Conservation (phyloP, 1,140 invertebrate genomes). For the Drosophila miranda region DNA sequence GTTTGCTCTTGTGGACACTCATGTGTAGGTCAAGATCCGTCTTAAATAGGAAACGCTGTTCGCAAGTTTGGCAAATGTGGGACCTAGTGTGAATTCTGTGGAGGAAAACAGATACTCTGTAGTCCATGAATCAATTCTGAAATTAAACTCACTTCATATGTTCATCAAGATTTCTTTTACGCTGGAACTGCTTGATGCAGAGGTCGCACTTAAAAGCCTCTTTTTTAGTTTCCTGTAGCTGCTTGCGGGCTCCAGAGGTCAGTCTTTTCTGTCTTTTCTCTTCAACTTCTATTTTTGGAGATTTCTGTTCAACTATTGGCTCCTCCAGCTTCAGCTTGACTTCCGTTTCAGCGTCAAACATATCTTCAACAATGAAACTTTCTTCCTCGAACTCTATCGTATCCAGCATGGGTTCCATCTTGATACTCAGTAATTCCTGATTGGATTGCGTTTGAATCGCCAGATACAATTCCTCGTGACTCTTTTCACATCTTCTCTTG, state of each 20-base stretch:
- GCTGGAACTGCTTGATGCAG: slow-evolving; percentile 11
- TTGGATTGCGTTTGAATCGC: background rate
- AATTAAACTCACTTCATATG: slow-evolving; percentile 10
- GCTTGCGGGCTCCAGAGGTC: background rate
- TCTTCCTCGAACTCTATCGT: no score
- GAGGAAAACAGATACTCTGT: no score
- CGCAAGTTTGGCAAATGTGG: slow-evolving; percentile 9
- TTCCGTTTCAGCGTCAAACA: background rate
- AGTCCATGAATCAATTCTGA: no score
- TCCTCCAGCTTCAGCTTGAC: background rate
- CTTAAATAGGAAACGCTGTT: slow-evolving; percentile 16
- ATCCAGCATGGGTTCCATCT: background rate
- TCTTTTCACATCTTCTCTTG: slow-evolving; percentile 25
- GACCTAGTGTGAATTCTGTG: slow-evolving; percentile 14
- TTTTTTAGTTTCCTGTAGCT: background rate
- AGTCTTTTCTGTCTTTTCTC: slow-evolving; percentile 2
- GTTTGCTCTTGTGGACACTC: slow-evolving; percentile 1
- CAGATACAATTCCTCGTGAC: slow-evolving; percentile 14
- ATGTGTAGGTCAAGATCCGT: slow-evolving; percentile 20
- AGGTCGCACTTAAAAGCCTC: slow-evolving; percentile 11
- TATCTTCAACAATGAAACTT: background rate
- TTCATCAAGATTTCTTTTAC: slow-evolving; percentile 7
- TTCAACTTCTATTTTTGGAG: background rate
- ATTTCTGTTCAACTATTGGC: background rate
- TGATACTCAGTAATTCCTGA: background rate